Evolutionary conservation across 1,140 invertebrate species (phyloP), one percentile per base, ranked within the genome.

Genomic region (Eciton burchellii): DNA sequence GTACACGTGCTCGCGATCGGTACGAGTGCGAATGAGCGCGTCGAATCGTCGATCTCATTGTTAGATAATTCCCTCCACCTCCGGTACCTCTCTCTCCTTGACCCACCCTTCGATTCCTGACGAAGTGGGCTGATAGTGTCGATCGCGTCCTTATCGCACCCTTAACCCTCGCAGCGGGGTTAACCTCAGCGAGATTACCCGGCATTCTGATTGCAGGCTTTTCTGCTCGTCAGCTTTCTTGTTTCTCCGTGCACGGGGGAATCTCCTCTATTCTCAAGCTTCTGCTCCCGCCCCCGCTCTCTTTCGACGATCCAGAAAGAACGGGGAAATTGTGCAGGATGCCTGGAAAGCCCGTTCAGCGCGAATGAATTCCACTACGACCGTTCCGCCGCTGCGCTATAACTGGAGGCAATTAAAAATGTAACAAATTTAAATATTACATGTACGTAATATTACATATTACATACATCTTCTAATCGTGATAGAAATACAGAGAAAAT

Each of bases 11-110:
- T 60, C 47, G 76, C 52, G 71, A 84, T 76, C 79, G 68, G 41
- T 62, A 26, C 41, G 45, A 71, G 19, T 9, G 54, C 26, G 63
- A 65, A 52, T 29, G 29, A 59, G n/a, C 26, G 24, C 59, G 65
- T 5, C 35, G 54, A 45, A 47, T 77, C 49, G 45, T 85, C 79
- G 83, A 88, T 88, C 63, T 60, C 57, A 88, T 84, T 85, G 86
- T 85, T 59, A 79, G 83, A 88, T 88, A 85, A 74, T 77, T 60
- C 24, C 21, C 29, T 14, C 21, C 21, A 26, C 14, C 24, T 41
- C 35, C 12, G 2, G 12, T 41, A 3, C 29, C 3, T 21, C 45
- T 52, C 66, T 77, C 49, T 26, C 14, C 49, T 19, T 52, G 19
- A 8, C 8, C 12, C 24, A 3, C 14, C 24, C n/a, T 71, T 43